Percentiles rank a stretch among this genome's conserved stretches.
phyloP scores from a whole-genome alignment of 1,140 invertebrate genomes.

The Limonius californicus region DNA sequence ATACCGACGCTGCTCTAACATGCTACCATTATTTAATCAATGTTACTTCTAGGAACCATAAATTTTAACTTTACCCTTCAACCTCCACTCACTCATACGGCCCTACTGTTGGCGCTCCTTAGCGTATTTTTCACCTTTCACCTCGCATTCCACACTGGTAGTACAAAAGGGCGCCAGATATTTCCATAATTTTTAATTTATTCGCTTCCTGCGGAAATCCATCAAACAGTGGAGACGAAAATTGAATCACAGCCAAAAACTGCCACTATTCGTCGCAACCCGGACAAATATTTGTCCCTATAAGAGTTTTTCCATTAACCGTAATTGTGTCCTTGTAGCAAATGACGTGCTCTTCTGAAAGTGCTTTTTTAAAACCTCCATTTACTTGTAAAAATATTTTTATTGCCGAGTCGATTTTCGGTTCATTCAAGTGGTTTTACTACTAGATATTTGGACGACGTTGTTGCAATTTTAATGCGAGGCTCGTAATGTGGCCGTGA shows the following conservation, averaged over 20 bases:
- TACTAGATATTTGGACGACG: no score
- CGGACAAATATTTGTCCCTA: background rate
- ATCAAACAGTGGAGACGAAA: no score
- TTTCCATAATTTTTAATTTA: no score
- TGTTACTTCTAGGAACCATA: constrained; percentile 9
- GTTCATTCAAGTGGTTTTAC: no score
- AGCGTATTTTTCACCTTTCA: background rate
- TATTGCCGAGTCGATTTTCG: background rate
- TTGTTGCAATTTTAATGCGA: no score
- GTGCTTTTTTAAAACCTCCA: constrained; percentile 4
- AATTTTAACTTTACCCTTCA: constrained; percentile 9
- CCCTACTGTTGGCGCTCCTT: background rate
- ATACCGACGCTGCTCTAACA: constrained; percentile 19
- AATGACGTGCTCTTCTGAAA: background rate
- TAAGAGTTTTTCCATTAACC: constrained; percentile 4
- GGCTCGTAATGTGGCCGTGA: no score
- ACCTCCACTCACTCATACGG: background rate
- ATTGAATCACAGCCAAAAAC: background rate
- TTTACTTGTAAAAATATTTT: constrained; percentile 9
- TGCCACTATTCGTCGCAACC: background rate
- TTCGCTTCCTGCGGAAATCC: no score
- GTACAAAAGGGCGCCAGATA: no score
- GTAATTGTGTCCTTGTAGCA: constrained; percentile 1
- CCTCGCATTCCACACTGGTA: no score
- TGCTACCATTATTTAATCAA: constrained; percentile 10